Conservation (phyloP, 2,113 vertebrate species). For the Eretmochelys imbricata region DNA sequence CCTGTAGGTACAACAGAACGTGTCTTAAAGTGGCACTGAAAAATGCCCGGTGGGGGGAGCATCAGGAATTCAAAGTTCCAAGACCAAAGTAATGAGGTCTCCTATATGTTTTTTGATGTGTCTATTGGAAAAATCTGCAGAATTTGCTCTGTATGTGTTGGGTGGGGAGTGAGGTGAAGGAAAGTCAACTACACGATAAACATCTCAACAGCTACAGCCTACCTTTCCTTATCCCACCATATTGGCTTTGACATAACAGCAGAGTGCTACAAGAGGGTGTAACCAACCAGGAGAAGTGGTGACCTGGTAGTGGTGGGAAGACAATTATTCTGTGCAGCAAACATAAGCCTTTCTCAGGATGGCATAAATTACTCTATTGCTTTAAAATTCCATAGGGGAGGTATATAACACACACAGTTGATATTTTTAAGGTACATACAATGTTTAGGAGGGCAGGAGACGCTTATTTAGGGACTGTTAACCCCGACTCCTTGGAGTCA, state of each 20-base stretch:
- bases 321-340: not conserved
- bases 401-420: not conserved
- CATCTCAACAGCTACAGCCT: not conserved
- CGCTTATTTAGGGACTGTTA: not conserved
- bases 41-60: not conserved
- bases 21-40: not conserved
- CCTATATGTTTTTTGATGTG: not conserved
- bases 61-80: accelerated
- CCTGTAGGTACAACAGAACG: not conserved
- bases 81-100: accelerated
- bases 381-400: not conserved
- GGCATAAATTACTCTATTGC: not conserved
- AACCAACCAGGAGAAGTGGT: not conserved
- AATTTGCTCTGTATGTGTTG: not conserved
- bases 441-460: not conserved
- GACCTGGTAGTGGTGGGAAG: accelerated
- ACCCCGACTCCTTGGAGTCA: not conserved
- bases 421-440: not conserved
- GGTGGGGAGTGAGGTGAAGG: not conserved
- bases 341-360: not conserved
- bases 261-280: not conserved
- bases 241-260: not conserved
- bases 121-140: not conserved
- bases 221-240: accelerated
- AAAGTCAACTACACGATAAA: not conserved